Percentiles rank a stretch among this genome's conserved stretches.
Evolutionary conservation across 1,140 invertebrate genomes (phyloP).

Genomic region (Teleopsis dalmanni): DNA sequence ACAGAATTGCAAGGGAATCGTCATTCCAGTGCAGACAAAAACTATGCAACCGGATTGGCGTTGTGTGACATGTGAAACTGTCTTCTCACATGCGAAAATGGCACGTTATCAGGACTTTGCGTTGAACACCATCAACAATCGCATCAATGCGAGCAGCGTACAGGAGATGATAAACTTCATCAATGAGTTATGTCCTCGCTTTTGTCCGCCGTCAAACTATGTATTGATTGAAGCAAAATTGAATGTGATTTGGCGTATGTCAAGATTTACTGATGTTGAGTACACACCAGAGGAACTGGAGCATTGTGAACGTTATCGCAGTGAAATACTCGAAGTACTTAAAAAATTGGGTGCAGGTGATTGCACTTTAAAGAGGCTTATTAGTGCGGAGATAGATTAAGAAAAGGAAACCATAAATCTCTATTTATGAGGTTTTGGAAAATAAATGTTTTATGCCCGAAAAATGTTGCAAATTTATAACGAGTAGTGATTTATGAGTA

Average conservation of each 20-base stretch:
- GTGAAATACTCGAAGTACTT: slow-evolving; percentile 43
- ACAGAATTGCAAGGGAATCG: slow-evolving; percentile 35
- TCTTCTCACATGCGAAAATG: slow-evolving; percentile 37
- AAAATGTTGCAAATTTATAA: background rate
- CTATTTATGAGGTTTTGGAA: no score
- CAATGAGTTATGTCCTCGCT: slow-evolving; percentile 36
- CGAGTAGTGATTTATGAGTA: background rate
- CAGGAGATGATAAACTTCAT: slow-evolving; percentile 40
- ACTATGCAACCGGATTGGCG: slow-evolving; percentile 38
- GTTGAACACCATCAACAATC: slow-evolving; percentile 38
- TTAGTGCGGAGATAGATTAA: slow-evolving; percentile 31
- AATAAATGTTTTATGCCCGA: background rate
- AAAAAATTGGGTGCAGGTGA: slow-evolving; percentile 43
- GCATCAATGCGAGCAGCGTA: slow-evolving; percentile 36
- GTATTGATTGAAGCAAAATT: slow-evolving; percentile 39
- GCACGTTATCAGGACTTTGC: slow-evolving; percentile 40
- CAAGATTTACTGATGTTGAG: slow-evolving; percentile 22
- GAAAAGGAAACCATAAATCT: no score
- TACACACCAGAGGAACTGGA: slow-evolving; percentile 29
- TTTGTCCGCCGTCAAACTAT: slow-evolving; percentile 39
- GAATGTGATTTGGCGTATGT: slow-evolving; percentile 41
- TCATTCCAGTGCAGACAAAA: slow-evolving; percentile 37
- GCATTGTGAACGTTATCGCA: slow-evolving; percentile 41
- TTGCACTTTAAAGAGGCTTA: slow-evolving; percentile 45
- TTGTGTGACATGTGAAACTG: slow-evolving; percentile 33